Conservation (phyloP, 2,888 invertebrate genomes). For the Pilophorus perplexus region DNA sequence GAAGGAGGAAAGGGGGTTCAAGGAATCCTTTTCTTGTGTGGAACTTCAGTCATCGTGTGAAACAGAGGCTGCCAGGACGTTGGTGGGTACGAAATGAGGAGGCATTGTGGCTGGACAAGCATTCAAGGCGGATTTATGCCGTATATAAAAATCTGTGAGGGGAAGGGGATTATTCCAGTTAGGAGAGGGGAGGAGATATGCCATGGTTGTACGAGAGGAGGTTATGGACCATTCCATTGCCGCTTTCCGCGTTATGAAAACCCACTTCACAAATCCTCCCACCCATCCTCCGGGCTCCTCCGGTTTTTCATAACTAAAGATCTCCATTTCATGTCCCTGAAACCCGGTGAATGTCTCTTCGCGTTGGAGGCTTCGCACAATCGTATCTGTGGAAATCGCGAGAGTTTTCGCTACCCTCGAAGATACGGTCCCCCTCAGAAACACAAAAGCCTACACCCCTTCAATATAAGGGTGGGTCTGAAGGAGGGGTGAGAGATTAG, state of each 20-base stretch:
- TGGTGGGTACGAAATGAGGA: constrained; percentile 2
- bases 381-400: constrained; percentile 15
- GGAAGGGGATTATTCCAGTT: neutral
- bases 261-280: neutral
- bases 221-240: too few relatives aligned
- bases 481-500: too few relatives aligned
- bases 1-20: constrained; percentile 16
- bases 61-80: constrained; percentile 14
- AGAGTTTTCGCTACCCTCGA: neutral
- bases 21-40: constrained; percentile 14
- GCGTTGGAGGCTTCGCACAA: constrained; percentile 8
- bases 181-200: too few relatives aligned
- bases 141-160: constrained; percentile 36
- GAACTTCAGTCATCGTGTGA: constrained; percentile 4
- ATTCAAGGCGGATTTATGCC: constrained; percentile 36
- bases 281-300: neutral
- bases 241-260: neutral
- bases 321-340: constrained; percentile 21
- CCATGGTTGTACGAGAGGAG: too few relatives aligned
- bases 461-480: too few relatives aligned
- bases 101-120: constrained; percentile 37
- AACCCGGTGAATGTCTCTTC: constrained; percentile 23
- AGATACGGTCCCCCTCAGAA: neutral
- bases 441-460: neutral
- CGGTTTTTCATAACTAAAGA: constrained; percentile 24